These are phyloP conservation scores for Menura novaehollandiae DNA, from an alignment of 2,113 vertebrate genomes.

Conservation along the genomic window DNA sequence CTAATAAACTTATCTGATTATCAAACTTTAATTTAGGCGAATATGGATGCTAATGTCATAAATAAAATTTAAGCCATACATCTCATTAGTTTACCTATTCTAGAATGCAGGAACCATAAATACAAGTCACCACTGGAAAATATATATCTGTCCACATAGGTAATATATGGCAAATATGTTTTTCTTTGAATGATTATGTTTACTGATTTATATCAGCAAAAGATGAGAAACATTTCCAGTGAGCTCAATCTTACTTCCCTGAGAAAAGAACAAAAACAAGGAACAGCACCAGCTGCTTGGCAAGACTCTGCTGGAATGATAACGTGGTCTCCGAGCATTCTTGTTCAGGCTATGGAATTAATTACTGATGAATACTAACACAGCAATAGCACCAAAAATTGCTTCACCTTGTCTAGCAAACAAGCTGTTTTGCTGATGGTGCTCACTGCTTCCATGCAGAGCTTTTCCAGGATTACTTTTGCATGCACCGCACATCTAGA, in stretches of 20 bases:
- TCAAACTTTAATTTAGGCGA: not conserved
- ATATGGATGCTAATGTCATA: not conserved
- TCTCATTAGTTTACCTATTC: not conserved
- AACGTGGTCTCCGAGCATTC: not conserved
- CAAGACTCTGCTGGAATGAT: not conserved
- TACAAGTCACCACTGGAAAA: not conserved
- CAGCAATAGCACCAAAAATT: not conserved
- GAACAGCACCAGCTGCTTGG: constrained; percentile 47
- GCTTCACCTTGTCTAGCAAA: not conserved
- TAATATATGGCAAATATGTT: not conserved
- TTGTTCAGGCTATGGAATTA: not conserved
- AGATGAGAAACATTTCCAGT: not conserved
- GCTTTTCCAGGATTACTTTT: not conserved
- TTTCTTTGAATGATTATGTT: not conserved
- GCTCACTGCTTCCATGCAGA: not conserved
- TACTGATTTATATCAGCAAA: not conserved
- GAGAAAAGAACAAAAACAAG: not conserved
- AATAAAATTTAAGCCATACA: not conserved
- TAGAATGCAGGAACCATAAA: not conserved
- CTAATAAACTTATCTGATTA: not conserved
- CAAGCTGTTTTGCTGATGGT: not conserved
- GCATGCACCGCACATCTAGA: not conserved
- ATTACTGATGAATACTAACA: not conserved
- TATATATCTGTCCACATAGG: not conserved
- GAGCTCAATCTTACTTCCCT: constrained; percentile 1